phyloP scores from a whole-genome alignment of 1,140 invertebrate species.

The Andricus grossulariae region DNA sequence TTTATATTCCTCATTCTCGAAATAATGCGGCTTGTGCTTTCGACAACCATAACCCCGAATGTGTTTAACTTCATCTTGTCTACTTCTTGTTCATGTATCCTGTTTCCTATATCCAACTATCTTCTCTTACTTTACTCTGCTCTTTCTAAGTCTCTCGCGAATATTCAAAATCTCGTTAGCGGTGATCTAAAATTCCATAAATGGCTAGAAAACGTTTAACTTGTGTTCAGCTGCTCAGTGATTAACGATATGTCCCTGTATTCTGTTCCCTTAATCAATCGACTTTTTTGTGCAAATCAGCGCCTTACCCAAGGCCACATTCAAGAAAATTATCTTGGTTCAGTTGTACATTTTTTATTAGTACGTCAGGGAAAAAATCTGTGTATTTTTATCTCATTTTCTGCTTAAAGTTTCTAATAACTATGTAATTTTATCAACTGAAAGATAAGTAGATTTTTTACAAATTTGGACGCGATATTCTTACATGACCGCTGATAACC shows the following conservation, averaged over 20 bases:
- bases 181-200: not conserved
- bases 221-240: not conserved
- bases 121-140: slow-evolving; percentile 14
- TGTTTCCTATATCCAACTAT: slow-evolving; percentile 33
- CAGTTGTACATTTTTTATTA: not conserved
- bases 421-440: slow-evolving; percentile 34
- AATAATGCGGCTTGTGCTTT: slow-evolving; percentile 42
- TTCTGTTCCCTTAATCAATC: not conserved
- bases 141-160: slow-evolving; percentile 34
- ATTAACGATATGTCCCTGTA: slow-evolving; percentile 1
- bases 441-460: slow-evolving; percentile 24
- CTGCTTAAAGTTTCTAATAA: slow-evolving; percentile 33
- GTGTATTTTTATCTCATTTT: slow-evolving; percentile 19
- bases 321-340: not conserved
- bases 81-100: slow-evolving; percentile 44
- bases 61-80: slow-evolving; percentile 33
- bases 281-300: not conserved
- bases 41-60: slow-evolving; percentile 47
- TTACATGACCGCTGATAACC: slow-evolving; percentile 52
- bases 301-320: not conserved
- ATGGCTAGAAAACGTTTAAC: not conserved
- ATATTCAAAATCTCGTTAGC: not conserved
- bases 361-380: slow-evolving; percentile 5
- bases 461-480: slow-evolving; percentile 35
- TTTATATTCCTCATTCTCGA: slow-evolving; percentile 27